phyloP scores from a whole-genome alignment of 2,797 vertebrate genomes.

The Apogon hyalosoma region DNA sequence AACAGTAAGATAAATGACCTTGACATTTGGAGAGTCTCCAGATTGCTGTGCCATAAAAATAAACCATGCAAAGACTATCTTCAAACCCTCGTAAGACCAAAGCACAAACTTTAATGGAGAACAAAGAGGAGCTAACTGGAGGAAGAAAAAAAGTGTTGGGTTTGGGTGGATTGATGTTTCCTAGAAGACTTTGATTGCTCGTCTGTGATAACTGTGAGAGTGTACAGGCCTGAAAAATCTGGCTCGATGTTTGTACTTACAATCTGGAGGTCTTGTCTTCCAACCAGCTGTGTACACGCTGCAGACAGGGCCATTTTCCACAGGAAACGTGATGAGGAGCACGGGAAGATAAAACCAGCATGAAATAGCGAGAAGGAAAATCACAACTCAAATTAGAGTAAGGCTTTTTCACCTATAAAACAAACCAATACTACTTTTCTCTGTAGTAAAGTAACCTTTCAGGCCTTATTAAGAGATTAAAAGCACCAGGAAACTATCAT shows the following conservation, averaged over 20 bases:
- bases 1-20: slow-evolving; percentile 83
- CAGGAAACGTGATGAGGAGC: slow-evolving; percentile 74
- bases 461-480: neutral
- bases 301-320: slow-evolving; percentile 70
- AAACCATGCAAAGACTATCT: slow-evolving; percentile 77
- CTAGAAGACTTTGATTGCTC: slow-evolving; percentile 75
- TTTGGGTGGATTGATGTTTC: slow-evolving; percentile 69
- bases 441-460: neutral
- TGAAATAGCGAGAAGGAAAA: slow-evolving; percentile 56
- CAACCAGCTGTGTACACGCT: slow-evolving; percentile 80
- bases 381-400: slow-evolving; percentile 45
- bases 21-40: slow-evolving; percentile 77
- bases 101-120: slow-evolving; percentile 61
- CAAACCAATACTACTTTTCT: slow-evolving; percentile 19
- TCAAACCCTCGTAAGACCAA: slow-evolving; percentile 62
- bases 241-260: slow-evolving; percentile 73
- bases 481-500: neutral
- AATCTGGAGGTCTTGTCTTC: slow-evolving; percentile 73
- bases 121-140: slow-evolving; percentile 45
- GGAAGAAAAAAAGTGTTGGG: slow-evolving; percentile 38
- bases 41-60: slow-evolving; percentile 75
- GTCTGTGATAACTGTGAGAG: slow-evolving; percentile 69
- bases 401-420: slow-evolving; percentile 35
- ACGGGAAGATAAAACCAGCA: slow-evolving; percentile 66
- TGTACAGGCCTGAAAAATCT: slow-evolving; percentile 66